Evolutionary conservation across 2,797 vertebrate genomes (phyloP).

Genomic region (Xenops minutus): DNA sequence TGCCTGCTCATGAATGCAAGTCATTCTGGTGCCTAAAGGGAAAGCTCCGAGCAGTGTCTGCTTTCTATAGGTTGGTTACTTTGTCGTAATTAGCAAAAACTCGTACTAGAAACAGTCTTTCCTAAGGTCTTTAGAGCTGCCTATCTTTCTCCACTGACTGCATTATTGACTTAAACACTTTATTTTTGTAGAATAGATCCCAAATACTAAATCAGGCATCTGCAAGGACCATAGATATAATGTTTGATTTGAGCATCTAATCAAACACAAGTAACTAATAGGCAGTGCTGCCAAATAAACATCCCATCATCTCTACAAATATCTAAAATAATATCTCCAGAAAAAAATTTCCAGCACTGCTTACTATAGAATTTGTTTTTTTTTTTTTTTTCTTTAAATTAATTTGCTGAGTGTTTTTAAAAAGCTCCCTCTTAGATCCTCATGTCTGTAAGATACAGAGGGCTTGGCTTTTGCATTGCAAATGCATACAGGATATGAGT

Average conservation of each 20-base stretch:
- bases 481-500: not conserved
- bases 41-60: not conserved
- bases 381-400: not conserved
- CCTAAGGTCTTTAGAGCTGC: not conserved
- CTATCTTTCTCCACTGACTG: not conserved
- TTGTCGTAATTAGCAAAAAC: not conserved
- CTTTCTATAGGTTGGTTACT: not conserved
- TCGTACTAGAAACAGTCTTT: not conserved
- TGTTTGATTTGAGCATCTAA: not conserved
- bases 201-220: not conserved
- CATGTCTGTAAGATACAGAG: not conserved
- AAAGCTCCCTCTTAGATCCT: fast-evolving
- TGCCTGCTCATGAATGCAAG: not conserved
- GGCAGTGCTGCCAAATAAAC: not conserved
- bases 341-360: not conserved
- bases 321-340: not conserved
- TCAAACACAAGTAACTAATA: not conserved
- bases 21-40: not conserved
- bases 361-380: not conserved
- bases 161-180: not conserved
- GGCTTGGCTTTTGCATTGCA: not conserved
- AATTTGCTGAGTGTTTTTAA: not conserved
- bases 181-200: not conserved
- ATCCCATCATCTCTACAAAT: not conserved
- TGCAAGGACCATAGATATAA: not conserved